A percentile compares a stretch with the other conserved stretches of the same genome.
Conservation (phyloP, 2,888 invertebrate genomes). For the Callyntrura sp. region DNA sequence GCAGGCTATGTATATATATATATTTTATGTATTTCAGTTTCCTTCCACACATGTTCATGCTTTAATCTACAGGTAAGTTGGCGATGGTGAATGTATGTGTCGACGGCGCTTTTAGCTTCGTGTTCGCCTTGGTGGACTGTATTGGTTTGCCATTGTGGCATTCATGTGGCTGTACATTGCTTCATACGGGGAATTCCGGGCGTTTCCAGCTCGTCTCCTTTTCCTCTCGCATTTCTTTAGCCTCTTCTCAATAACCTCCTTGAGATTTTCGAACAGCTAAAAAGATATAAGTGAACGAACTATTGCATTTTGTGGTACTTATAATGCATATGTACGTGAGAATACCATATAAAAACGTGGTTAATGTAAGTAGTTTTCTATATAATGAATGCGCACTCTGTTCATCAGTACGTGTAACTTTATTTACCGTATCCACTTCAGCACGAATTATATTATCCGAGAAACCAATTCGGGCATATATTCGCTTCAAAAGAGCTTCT, state of each 20-base stretch:
- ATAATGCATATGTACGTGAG: no score
- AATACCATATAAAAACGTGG: no score
- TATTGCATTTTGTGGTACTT: no score
- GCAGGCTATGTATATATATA: no score
- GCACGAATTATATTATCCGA: constrained; percentile 72
- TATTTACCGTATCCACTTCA: constrained; percentile 69
- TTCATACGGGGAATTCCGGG: no score
- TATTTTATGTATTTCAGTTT: neutral
- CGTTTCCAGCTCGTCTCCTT: constrained; percentile 63
- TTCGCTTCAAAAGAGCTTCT: constrained; percentile 57
- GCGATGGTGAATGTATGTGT: neutral
- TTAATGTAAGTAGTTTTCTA: no score
- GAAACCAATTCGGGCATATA: constrained; percentile 70
- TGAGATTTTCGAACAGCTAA: constrained; percentile 73
- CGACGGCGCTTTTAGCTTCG: constrained; percentile 12
- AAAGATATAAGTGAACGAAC: neutral
- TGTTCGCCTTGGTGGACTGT: constrained; percentile 9
- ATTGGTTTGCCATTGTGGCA: constrained; percentile 4
- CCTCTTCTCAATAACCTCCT: constrained; percentile 67
- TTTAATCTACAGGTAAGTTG: neutral
- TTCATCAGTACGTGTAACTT: no score
- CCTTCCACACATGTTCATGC: no score
- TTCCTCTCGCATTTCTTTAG: constrained; percentile 83
- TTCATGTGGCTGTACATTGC: no score
- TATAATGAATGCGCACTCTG: no score